Evolutionary conservation across 2,113 vertebrate genomes (phyloP).

Genomic region (Scatophagus argus): DNA sequence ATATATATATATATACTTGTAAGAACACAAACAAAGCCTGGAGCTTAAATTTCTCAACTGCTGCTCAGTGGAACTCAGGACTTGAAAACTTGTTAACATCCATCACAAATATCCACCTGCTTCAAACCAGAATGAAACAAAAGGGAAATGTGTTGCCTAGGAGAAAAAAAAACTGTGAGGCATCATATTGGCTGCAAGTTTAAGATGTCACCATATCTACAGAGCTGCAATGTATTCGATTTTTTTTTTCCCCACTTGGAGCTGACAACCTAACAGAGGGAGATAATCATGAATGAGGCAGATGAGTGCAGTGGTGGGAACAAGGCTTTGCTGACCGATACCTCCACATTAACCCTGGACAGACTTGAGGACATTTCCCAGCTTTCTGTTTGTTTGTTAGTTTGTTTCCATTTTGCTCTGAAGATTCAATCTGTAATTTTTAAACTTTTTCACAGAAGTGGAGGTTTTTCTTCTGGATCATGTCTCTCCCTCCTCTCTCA

Average conservation of each 20-base stretch:
- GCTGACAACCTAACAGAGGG: conserved; percentile 15
- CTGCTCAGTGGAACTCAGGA: conserved; percentile 99
- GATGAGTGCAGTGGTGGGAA: conserved; percentile 34
- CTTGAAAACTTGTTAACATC: conserved; percentile 81
- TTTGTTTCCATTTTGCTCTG: conserved; percentile 33
- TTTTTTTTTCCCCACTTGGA: conserved; percentile 35
- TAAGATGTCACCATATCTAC: conserved; percentile 78
- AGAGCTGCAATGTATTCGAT: conserved; percentile 51
- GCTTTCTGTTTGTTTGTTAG: conserved; percentile 7
- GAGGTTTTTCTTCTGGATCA: conserved; percentile 22
- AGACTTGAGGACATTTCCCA: conserved; percentile 83
- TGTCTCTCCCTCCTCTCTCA: conserved; percentile 5
- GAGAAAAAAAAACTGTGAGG: conserved; percentile 53
- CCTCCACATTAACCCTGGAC: conserved; percentile 80
- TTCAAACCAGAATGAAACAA: conserved; percentile 49
- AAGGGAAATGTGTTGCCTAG: conserved; percentile 57
- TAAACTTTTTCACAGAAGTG: conserved; percentile 38
- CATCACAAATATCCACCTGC: conserved; percentile 55
- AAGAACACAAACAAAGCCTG: conserved; percentile 85
- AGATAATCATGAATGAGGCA: conserved; percentile 1
- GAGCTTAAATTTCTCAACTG: conserved; percentile 95
- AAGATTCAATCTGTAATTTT: conserved; percentile 57
- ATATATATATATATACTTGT: too few species aligned
- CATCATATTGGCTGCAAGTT: conserved; percentile 44
- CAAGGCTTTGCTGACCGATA: conserved; percentile 68